Conservation (phyloP, 2,888 invertebrate species). For the Melanotus villosus region DNA sequence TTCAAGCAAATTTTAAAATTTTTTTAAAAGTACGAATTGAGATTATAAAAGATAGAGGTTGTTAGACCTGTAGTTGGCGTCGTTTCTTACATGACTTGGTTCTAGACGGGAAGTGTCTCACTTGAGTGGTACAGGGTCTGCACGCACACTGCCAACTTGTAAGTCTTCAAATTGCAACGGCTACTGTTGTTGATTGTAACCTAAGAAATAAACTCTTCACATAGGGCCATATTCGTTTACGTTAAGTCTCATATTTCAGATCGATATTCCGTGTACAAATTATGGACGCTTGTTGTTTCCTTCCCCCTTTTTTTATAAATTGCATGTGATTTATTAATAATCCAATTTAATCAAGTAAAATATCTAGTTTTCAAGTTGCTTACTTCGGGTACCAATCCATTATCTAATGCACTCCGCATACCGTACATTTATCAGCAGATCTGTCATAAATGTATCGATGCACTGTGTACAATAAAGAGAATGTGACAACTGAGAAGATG, state of each 20-base stretch:
- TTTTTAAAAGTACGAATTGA: neutral
- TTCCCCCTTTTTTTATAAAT: slow-evolving; percentile 10
- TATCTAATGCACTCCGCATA: slow-evolving; percentile 31
- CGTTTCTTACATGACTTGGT: slow-evolving; percentile 16
- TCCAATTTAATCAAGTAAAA: slow-evolving; percentile 29
- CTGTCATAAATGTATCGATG: slow-evolving; percentile 35
- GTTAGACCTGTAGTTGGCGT: slow-evolving; percentile 18
- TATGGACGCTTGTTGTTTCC: too few species aligned
- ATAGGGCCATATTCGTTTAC: neutral
- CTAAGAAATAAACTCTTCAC: slow-evolving; percentile 21
- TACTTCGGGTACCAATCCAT: slow-evolving; percentile 24
- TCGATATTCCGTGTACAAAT: slow-evolving; percentile 4
- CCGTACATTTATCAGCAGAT: slow-evolving; percentile 23
- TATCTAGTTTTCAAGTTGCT: slow-evolving; percentile 33
- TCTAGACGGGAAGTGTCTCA: slow-evolving; percentile 36
- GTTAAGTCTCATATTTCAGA: slow-evolving; percentile 16
- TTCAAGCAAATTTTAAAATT: slow-evolving; percentile 5
- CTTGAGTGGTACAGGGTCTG: slow-evolving; percentile 35
- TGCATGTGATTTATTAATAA: slow-evolving; percentile 10
- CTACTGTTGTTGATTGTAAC: slow-evolving; percentile 43
- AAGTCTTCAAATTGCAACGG: slow-evolving; percentile 39
- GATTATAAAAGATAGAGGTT: slow-evolving; percentile 16
- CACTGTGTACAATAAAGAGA: slow-evolving; percentile 29
- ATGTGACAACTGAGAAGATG: slow-evolving; percentile 31
- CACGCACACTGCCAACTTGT: slow-evolving; percentile 40